A percentile compares a stretch with the other conserved stretches of the same genome.
Conservation (phyloP, 2,797 vertebrate species). For the Galagoides demidoff region DNA sequence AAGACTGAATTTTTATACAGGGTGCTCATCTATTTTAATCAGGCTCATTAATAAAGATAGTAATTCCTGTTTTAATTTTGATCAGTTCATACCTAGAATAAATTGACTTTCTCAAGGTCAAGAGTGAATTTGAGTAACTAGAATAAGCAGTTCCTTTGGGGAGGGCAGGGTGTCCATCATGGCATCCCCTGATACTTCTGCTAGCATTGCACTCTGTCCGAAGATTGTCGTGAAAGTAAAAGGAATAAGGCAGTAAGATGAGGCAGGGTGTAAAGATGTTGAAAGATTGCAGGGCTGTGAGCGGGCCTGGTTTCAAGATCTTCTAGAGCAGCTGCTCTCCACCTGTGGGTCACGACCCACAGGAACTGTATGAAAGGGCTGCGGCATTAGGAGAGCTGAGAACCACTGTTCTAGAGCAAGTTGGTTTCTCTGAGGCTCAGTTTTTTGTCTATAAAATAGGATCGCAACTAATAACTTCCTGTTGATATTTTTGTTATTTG, state of each 20-base stretch:
- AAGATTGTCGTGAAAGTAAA: background rate
- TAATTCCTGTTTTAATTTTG: background rate
- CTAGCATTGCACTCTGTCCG: background rate
- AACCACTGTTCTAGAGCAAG: background rate
- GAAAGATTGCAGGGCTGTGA: background rate
- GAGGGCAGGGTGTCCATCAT: fast-evolving
- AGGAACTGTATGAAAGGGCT: too few relatives aligned
- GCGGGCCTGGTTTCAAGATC: background rate
- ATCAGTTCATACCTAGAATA: background rate
- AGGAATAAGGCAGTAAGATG: background rate
- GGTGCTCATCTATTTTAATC: background rate
- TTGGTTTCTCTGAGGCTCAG: background rate
- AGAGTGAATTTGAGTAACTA: background rate
- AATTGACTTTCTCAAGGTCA: background rate
- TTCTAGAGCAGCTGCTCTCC: background rate
- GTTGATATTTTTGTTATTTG: background rate
- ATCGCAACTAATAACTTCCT: background rate
- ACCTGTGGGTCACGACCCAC: too few relatives aligned
- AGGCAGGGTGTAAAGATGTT: fast-evolving
- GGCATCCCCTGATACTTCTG: background rate
- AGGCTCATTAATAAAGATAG: background rate
- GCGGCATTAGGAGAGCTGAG: too few relatives aligned
- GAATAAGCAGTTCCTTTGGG: background rate
- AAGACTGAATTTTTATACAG: background rate
- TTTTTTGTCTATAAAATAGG: background rate